Conservation (phyloP, 2,113 vertebrate species). For the Scortum barcoo region DNA sequence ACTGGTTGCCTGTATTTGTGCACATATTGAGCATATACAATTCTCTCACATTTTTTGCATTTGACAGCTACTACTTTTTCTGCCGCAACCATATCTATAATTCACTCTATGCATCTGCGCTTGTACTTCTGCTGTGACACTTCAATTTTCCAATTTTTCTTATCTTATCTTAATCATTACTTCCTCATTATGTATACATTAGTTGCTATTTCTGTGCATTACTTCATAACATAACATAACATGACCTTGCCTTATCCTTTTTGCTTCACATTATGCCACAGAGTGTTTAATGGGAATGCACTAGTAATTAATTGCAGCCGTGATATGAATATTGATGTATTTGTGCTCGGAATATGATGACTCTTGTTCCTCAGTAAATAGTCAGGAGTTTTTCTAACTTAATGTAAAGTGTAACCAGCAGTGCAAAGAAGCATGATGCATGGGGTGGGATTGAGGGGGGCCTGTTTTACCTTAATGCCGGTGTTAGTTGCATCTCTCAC, state of each 20-base stretch:
- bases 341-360: neutral
- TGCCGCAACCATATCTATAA: neutral
- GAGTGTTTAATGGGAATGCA: constrained; percentile 1
- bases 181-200: neutral
- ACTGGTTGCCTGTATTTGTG: neutral
- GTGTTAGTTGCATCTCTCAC: constrained; percentile 98
- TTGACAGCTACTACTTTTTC: neutral
- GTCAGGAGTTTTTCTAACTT: neutral
- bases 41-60: neutral
- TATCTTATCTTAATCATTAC: neutral
- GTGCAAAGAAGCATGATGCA: neutral
- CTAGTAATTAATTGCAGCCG: neutral
- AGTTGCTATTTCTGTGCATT: neutral
- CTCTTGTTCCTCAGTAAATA: neutral
- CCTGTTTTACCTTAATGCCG: constrained; percentile 93
- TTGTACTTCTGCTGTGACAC: neutral
- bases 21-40: neutral
- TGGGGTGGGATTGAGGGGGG: neutral
- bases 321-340: neutral
- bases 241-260: neutral
- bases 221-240: no score
- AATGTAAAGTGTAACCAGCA: neutral
- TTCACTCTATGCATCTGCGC: neutral
- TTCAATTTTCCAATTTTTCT: neutral
- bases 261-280: neutral